These are phyloP conservation scores for Rhyacichthys aspro DNA, from an alignment of 2,797 vertebrate genomes.

Conservation along the genomic window DNA sequence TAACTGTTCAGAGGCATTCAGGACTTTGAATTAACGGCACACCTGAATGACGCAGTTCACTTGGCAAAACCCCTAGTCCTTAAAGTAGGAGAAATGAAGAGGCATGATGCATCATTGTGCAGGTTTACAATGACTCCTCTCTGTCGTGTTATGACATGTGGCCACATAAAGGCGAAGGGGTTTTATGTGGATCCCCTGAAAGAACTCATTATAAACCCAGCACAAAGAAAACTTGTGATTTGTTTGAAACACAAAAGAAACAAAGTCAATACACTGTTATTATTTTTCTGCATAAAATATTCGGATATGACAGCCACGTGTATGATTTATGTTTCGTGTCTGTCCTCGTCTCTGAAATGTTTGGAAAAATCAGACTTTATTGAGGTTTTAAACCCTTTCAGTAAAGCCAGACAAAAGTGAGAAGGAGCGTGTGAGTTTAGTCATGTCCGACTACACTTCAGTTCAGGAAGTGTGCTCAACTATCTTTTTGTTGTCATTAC, in stretches of 20 bases:
- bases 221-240: constrained; percentile 26
- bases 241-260: neutral
- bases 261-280: neutral
- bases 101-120: constrained; percentile 11
- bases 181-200: constrained; percentile 30
- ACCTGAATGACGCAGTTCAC: constrained; percentile 58
- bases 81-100: constrained; percentile 13
- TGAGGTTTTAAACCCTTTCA: constrained; percentile 7
- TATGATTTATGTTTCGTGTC: neutral
- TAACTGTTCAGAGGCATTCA: constrained; percentile 6
- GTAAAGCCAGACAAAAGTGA: constrained; percentile 16
- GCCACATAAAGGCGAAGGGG: constrained; percentile 31
- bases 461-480: neutral
- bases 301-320: no score
- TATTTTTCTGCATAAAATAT: neutral
- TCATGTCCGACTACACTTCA: no score
- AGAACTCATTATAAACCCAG: constrained; percentile 42
- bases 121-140: constrained; percentile 10
- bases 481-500: constrained; percentile 37
- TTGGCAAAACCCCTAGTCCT: constrained; percentile 18
- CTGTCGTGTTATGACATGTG: constrained; percentile 37
- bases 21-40: constrained; percentile 28
- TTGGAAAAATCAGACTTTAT: no score
- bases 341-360: neutral
- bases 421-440: constrained; percentile 39